These are phyloP conservation scores for Plestiodon gilberti DNA, from an alignment of 2,113 vertebrate species.

Conservation along the genomic window DNA sequence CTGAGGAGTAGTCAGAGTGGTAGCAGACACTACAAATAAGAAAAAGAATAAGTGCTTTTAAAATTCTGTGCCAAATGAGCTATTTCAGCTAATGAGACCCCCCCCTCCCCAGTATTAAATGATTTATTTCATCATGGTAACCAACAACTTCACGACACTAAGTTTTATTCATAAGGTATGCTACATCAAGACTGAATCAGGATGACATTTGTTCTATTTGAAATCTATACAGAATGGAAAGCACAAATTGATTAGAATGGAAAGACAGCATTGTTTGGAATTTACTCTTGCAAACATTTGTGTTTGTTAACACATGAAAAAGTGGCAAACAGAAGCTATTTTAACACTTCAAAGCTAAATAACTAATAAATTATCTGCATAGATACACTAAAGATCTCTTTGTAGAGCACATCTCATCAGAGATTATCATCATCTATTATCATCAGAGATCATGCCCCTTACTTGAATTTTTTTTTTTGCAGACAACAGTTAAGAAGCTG, in stretches of 20 bases:
- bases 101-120: not conserved
- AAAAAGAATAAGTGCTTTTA: slow-evolving; percentile 3
- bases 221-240: not conserved
- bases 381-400: not conserved
- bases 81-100: slow-evolving; percentile 11
- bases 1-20: slow-evolving; percentile 70
- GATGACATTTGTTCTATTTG: not conserved
- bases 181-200: not conserved
- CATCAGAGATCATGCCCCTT: too few species aligned
- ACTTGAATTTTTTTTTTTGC: too few species aligned
- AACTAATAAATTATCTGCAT: not conserved
- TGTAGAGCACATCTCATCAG: not conserved
- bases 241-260: not conserved
- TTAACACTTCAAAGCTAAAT: not conserved
- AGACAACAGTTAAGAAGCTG: not conserved
- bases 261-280: not conserved
- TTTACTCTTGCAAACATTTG: not conserved
- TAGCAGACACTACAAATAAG: slow-evolving; percentile 68
- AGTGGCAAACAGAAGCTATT: not conserved
- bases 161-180: not conserved
- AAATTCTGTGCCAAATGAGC: slow-evolving; percentile 7
- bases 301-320: not conserved
- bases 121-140: not conserved
- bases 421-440: too few species aligned
- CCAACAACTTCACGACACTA: not conserved